These are phyloP conservation scores for Plusia festucae DNA, from an alignment of 2,888 invertebrate species.

Conservation along the genomic window DNA sequence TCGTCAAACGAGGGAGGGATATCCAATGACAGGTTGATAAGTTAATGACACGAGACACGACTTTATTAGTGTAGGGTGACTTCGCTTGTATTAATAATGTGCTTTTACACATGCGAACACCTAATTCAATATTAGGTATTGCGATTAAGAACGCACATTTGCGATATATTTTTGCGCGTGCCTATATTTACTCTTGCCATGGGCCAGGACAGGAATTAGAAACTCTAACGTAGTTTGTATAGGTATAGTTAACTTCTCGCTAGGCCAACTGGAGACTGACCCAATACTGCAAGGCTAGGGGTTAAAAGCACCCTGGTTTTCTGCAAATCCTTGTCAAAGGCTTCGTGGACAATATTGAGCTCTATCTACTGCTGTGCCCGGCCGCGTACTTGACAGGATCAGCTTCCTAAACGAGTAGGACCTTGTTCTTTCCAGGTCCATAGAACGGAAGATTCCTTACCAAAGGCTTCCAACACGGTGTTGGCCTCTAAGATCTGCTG, in stretches of 20 bases:
- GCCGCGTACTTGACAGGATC: conserved; percentile 90
- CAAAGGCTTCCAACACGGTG: conserved; percentile 97
- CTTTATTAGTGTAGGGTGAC: conserved; percentile 15
- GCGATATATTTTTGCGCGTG: neutral
- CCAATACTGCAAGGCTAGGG: neutral
- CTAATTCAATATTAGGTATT: neutral
- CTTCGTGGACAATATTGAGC: conserved; percentile 97
- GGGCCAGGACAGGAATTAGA: no score
- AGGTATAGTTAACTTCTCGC: no score
- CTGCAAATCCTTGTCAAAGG: conserved; percentile 92
- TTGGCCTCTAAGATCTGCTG: conserved; percentile 98
- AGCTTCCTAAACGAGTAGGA: no score
- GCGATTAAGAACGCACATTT: neutral
- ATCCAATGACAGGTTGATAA: conserved; percentile 40
- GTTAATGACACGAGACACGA: conserved; percentile 31
- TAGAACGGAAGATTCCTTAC: conserved; percentile 82
- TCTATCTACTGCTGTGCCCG: conserved; percentile 81
- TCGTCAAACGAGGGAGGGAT: conserved; percentile 33
- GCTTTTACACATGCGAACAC: neutral
- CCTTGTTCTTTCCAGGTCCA: no score
- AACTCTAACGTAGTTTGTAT: no score
- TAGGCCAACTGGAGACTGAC: no score
- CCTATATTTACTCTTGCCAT: no score
- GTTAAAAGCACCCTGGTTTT: neutral
- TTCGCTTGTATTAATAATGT: neutral